Conservation (phyloP, 2,797 vertebrate genomes). For the Erpetoichthys calabaricus region DNA sequence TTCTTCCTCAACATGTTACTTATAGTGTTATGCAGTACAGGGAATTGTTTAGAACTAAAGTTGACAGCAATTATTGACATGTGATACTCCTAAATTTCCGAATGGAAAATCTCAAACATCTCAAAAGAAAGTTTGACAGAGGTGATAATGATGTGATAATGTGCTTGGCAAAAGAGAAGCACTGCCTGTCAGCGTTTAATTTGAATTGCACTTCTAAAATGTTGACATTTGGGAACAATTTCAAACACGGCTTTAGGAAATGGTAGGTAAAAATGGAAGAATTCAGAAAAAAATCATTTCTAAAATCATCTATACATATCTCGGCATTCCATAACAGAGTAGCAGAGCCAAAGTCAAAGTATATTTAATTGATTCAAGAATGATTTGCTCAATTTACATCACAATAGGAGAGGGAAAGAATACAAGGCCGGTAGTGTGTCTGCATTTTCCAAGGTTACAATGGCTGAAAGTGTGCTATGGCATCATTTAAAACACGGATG, state of each 20-base stretch:
- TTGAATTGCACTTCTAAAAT: constrained; percentile 3
- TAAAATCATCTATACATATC: neutral
- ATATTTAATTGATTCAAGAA: no score
- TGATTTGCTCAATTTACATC: no score
- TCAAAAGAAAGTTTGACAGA: constrained; percentile 9
- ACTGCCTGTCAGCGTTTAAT: constrained; percentile 10
- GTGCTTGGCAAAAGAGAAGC: constrained; percentile 2
- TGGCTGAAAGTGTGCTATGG: no score
- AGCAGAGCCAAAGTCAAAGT: no score
- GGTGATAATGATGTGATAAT: constrained; percentile 14
- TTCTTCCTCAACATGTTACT: no score
- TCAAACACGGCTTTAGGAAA: constrained; percentile 1
- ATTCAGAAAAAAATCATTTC: neutral
- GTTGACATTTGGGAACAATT: constrained; percentile 1
- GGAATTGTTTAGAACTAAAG: constrained; percentile 38
- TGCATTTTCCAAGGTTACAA: no score
- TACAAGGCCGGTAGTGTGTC: no score
- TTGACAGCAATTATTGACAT: constrained; percentile 5
- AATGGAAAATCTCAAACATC: constrained; percentile 4
- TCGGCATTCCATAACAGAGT: no score
- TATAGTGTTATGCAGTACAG: no score
- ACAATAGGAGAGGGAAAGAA: no score
- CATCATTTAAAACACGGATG: no score
- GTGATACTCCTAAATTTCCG: constrained; percentile 5
- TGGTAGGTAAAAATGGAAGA: neutral